A percentile compares a stretch with the other conserved stretches of the same genome.
These are phyloP conservation scores for Fratercula arctica DNA, from an alignment of 2,797 vertebrate genomes.

Conservation along the genomic window DNA sequence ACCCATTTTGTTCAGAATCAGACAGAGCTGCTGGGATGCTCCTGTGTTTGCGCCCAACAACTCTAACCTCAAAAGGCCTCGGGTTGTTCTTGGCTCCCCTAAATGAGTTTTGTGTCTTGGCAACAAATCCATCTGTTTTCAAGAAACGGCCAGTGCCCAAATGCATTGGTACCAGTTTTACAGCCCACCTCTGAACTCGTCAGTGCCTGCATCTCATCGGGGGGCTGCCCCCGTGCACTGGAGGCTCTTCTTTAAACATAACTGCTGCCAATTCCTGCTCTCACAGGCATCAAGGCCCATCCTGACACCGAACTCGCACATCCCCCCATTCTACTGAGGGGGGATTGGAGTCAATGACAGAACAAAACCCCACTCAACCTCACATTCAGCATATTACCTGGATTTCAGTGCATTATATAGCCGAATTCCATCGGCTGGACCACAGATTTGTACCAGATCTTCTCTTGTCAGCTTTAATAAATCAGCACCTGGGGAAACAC, in stretches of 20 bases:
- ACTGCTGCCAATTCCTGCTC: not conserved
- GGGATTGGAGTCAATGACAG: not conserved
- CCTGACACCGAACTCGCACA: not conserved
- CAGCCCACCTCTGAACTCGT: constrained; percentile 30
- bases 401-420: constrained; percentile 94
- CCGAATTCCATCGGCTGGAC: constrained; percentile 93
- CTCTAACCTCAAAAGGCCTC: constrained; percentile 21
- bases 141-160: constrained; percentile 19
- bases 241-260: constrained; percentile 11
- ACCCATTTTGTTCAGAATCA: not conserved
- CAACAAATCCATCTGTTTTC: constrained; percentile 43
- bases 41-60: not conserved
- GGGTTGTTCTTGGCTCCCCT: constrained; percentile 36
- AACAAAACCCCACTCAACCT: not conserved
- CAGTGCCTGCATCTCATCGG: constrained; percentile 19
- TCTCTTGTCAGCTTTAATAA: constrained; percentile 93
- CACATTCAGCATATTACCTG: constrained; percentile 74
- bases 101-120: constrained; percentile 39
- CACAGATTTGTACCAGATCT: constrained; percentile 94
- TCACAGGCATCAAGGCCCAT: not conserved
- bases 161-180: constrained; percentile 5
- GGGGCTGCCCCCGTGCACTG: constrained; percentile 16
- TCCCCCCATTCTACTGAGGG: not conserved
- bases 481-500: constrained; percentile 86
- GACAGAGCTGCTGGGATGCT: too few relatives aligned